Conservation (phyloP, 2,797 vertebrate species). For the Lycodopsis pacificus region DNA sequence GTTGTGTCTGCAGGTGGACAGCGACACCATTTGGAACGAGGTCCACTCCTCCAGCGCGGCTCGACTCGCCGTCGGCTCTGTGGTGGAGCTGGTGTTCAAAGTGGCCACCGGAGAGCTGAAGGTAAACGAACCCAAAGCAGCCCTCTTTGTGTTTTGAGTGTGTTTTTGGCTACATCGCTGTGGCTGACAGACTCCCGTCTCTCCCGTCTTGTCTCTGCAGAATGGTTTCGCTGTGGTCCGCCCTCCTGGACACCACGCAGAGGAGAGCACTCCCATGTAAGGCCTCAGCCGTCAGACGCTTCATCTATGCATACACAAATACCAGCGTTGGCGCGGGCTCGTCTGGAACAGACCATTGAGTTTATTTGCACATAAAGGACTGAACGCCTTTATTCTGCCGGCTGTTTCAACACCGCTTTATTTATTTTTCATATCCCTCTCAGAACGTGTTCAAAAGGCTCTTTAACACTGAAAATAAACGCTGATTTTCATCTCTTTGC, state of each 20-base stretch:
- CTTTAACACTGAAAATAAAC: slow-evolving; percentile 19
- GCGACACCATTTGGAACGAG: slow-evolving; percentile 99
- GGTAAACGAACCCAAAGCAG: slow-evolving; percentile 75
- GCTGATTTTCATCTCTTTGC: background rate
- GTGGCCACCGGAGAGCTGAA: slow-evolving; percentile 95
- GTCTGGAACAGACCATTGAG: slow-evolving; percentile 34
- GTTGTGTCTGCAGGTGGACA: slow-evolving; percentile 89
- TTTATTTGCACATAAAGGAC: slow-evolving; percentile 55
- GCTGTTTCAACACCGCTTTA: slow-evolving; percentile 20
- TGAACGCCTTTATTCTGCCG: slow-evolving; percentile 32
- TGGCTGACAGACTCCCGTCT: slow-evolving; percentile 22
- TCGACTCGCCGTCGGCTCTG: slow-evolving; percentile 94
- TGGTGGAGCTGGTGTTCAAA: slow-evolving; percentile 97
- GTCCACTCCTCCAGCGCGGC: slow-evolving; percentile 96
- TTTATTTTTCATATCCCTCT: slow-evolving; percentile 47
- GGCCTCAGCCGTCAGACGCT: slow-evolving; percentile 68
- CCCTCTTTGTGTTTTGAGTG: background rate
- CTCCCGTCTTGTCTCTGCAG: slow-evolving; percentile 75
- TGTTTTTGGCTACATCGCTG: background rate
- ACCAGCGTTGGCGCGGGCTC: slow-evolving; percentile 5
- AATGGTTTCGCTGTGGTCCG: slow-evolving; percentile 98
- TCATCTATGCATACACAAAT: slow-evolving; percentile 43
- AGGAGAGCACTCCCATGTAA: slow-evolving; percentile 99
- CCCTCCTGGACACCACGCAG: slow-evolving; percentile 97
- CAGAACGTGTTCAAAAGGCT: slow-evolving; percentile 15